Conservation (phyloP, 2,888 invertebrate species). For the Minunthozetes semirufus region DNA sequence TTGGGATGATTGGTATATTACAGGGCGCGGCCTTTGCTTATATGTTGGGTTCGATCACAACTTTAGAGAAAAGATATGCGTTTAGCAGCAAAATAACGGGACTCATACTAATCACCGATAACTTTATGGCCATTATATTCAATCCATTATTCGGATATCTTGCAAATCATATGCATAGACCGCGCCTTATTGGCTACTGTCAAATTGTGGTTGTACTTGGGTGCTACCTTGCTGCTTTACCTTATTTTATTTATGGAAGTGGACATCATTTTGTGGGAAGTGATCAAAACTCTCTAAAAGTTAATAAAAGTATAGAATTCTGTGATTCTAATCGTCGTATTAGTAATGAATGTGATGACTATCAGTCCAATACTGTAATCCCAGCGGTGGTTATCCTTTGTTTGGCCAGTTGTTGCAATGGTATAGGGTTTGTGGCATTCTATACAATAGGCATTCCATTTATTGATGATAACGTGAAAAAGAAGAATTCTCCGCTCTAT, state of each 20-base stretch:
- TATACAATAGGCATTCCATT: conserved; percentile 40
- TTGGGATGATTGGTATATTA: conserved; percentile 33
- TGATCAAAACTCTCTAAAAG: too few species aligned
- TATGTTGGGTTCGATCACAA: conserved; percentile 30
- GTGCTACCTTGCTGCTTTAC: conserved; percentile 37
- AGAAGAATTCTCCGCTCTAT: conserved; percentile 40
- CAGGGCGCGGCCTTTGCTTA: conserved; percentile 36
- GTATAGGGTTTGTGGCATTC: conserved; percentile 40
- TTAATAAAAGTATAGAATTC: too few species aligned
- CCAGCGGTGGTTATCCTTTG: conserved; percentile 37
- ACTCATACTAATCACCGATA: conserved; percentile 40
- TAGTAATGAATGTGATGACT: too few species aligned
- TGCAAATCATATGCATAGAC: conserved; percentile 36
- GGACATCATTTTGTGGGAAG: conserved; percentile 35
- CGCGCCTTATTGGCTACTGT: conserved; percentile 35
- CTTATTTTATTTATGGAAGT: conserved; percentile 40
- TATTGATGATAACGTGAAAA: conserved; percentile 41
- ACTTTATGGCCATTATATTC: conserved; percentile 10
- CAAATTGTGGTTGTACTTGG: conserved; percentile 36
- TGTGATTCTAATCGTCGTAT: too few species aligned
- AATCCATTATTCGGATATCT: conserved; percentile 22
- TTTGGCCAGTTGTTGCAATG: conserved; percentile 38
- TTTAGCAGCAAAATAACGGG: conserved; percentile 35
- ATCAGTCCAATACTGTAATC: too few species aligned
- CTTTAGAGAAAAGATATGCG: conserved; percentile 37